Conservation (phyloP, 2,797 vertebrate species). For the Chiropotes sagulatus region DNA sequence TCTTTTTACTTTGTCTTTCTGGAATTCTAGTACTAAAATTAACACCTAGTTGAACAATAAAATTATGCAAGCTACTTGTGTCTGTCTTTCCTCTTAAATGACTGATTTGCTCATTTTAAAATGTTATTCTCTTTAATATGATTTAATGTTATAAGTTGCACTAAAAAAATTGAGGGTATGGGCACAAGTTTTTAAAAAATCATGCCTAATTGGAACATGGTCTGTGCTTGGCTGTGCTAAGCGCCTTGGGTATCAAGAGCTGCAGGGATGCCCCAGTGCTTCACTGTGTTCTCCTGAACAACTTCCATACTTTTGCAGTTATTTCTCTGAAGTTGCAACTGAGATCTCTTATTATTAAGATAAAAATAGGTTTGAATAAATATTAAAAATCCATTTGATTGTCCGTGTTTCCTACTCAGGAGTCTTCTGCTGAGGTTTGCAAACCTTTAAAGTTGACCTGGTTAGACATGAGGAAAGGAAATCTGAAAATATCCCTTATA, state of each 20-base stretch:
- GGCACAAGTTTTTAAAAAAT: not conserved
- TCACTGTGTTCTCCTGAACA: not conserved
- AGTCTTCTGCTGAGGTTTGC: not conserved
- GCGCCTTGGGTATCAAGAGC: fast-evolving
- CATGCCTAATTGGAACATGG: fast-evolving
- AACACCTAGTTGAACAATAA: conserved; percentile 11
- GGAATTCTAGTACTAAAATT: not conserved
- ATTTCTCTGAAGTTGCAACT: not conserved
- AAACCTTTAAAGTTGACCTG: not conserved
- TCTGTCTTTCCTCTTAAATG: not conserved
- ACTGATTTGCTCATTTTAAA: not conserved
- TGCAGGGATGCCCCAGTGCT: fast-evolving
- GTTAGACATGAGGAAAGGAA: not conserved
- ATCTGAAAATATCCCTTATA: not conserved
- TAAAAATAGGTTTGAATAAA: not conserved
- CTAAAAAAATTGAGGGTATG: not conserved
- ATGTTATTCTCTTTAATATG: not conserved
- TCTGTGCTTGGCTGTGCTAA: too few relatives aligned
- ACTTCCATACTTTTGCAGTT: fast-evolving
- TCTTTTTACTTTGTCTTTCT: not conserved
- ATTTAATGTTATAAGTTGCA: conserved; percentile 18
- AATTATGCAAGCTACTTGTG: not conserved
- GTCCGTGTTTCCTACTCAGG: not conserved
- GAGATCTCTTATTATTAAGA: not conserved
- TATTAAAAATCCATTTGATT: not conserved